Evolutionary conservation across 2,888 invertebrate genomes (phyloP).

Genomic region (Heteropelma amictum): DNA sequence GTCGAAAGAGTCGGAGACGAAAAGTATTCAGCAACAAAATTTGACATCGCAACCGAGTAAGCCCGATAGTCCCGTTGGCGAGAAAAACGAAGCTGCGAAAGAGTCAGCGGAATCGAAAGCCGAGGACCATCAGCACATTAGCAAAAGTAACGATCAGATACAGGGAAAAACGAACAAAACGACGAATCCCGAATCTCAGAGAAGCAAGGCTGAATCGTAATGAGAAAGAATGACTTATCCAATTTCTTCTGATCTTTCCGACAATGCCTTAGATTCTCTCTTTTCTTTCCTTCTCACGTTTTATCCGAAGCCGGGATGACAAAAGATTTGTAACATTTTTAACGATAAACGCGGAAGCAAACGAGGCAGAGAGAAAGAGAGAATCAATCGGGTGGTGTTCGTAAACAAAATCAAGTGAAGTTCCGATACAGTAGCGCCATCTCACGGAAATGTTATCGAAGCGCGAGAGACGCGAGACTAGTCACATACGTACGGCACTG

Average conservation of each 20-base stretch:
- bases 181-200: slow-evolving; percentile 67
- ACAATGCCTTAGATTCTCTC: neutral
- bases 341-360: too few species aligned
- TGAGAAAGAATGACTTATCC: slow-evolving; percentile 39
- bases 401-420: neutral
- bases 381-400: neutral
- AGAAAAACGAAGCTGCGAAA: slow-evolving; percentile 43
- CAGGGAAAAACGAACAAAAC: slow-evolving; percentile 62
- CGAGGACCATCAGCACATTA: slow-evolving; percentile 58
- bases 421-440: neutral
- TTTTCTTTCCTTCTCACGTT: neutral
- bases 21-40: slow-evolving; percentile 10
- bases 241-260: too few species aligned
- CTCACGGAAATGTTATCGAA: neutral
- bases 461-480: neutral
- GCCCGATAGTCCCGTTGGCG: slow-evolving; percentile 10
- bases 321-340: too few species aligned
- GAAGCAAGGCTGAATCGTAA: slow-evolving; percentile 72
- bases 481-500: neutral
- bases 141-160: slow-evolving; percentile 64
- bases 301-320: too few species aligned
- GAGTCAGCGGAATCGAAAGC: slow-evolving; percentile 56
- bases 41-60: slow-evolving; percentile 23
- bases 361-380: neutral
- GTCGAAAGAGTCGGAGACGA: slow-evolving; percentile 34